Evolutionary conservation across 2,797 vertebrate species (phyloP).

Genomic region (Sebastes alutus): DNA sequence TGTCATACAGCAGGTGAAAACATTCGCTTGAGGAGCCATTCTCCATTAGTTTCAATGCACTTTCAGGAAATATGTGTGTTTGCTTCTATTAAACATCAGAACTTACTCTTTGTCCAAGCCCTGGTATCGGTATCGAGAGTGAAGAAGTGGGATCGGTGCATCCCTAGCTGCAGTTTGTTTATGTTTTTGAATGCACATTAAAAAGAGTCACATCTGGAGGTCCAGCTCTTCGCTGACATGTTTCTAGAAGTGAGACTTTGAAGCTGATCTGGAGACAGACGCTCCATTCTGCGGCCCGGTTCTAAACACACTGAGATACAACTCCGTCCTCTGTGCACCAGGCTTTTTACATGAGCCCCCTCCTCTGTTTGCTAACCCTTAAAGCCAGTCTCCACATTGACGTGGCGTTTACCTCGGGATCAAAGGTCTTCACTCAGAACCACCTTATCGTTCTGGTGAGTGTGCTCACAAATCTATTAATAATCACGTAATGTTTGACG

Average conservation of each 20-base stretch:
- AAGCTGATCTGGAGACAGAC: slow-evolving; percentile 8
- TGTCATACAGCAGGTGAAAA: no score
- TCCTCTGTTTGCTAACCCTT: slow-evolving; percentile 40
- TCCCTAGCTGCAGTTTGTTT: not conserved
- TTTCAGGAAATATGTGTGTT: no score
- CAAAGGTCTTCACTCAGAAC: slow-evolving; percentile 52
- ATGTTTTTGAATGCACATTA: not conserved
- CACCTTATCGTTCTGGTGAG: slow-evolving; percentile 23
- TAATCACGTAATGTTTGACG: not conserved
- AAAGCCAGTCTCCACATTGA: slow-evolving; percentile 30
- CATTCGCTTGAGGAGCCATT: no score
- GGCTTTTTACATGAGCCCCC: slow-evolving; percentile 4
- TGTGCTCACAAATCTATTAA: slow-evolving; percentile 20
- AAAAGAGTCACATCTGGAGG: not conserved
- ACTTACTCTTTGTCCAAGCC: no score
- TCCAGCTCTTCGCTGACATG: not conserved
- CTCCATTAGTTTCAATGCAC: no score
- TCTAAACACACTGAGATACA: slow-evolving; percentile 2
- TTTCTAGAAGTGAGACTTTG: not conserved
- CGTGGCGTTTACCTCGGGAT: slow-evolving; percentile 42
- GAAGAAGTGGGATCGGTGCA: not conserved
- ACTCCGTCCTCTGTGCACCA: not conserved
- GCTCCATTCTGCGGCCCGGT: slow-evolving; percentile 15
- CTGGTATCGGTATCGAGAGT: not conserved
- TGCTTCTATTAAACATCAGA: no score